Percentiles rank a stretch among this genome's conserved stretches.
These are phyloP conservation scores for Garrulus glandarius DNA, from an alignment of 2,797 vertebrate genomes.

Conservation along the genomic window DNA sequence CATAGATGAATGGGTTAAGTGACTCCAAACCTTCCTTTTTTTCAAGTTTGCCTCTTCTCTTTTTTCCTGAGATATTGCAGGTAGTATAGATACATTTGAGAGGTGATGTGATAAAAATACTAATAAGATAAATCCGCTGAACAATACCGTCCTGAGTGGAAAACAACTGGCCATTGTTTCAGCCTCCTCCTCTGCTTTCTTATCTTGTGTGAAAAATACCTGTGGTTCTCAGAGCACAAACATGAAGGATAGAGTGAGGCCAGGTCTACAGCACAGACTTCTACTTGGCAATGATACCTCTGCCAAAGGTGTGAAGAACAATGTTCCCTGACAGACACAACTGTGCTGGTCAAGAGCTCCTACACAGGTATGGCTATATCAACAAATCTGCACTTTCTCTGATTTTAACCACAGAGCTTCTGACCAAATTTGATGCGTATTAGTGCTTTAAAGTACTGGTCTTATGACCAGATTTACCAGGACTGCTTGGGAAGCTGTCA, in stretches of 20 bases:
- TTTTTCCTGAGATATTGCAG: not conserved
- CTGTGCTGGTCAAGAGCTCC: not conserved
- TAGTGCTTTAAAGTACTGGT: not conserved
- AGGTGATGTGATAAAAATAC: constrained; percentile 27
- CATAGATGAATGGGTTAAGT: not conserved
- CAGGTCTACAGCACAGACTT: not conserved
- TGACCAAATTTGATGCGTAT: not conserved
- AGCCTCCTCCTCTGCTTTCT: constrained; percentile 20
- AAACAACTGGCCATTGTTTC: constrained; percentile 46
- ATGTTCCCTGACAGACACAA: not conserved
- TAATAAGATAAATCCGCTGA: not conserved
- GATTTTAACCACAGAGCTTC: not conserved
- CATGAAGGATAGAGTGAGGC: not conserved
- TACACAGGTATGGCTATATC: rapidly evolving
- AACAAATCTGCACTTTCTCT: not conserved
- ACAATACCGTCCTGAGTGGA: not conserved
- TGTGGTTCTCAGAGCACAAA: not conserved
- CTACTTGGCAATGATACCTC: not conserved
- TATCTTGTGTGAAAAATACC: constrained; percentile 56
- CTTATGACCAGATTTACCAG: not conserved
- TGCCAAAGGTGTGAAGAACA: not conserved
- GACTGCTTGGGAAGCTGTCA: not conserved
- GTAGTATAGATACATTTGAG: constrained; percentile 14
- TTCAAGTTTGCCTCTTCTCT: not conserved
- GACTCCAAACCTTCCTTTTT: not conserved